Base-by-base conservation (phyloP, 2,797 vertebrate genomes). In the Crocodylus rhombifer region DNA sequence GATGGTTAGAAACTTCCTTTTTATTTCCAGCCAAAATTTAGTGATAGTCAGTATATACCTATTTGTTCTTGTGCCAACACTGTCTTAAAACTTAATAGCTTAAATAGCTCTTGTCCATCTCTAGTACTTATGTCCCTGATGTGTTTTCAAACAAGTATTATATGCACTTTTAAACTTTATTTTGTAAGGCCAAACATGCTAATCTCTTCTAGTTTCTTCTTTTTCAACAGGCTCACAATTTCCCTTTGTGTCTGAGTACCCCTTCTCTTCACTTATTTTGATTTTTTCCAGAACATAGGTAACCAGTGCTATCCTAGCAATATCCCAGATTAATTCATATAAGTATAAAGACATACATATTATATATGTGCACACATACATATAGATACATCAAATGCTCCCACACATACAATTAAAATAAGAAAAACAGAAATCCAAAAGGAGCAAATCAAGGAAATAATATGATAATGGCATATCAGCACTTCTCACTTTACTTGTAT, bases 11-110 rank as follows among this genome's bases (percentile, higher is more conserved):
- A 51, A 6, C 13, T 75, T 86, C 73, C 56, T 74, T 55, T 26
- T 62, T 6, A 79, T n/a, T 62, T 51, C 1, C 14, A 3, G 84
- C 18, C 36, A 69, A 26, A 60, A 87, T 5, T 42, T 4, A 64
- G 2, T 30, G 4, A 10, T 10, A 30, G 0, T 1, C 5, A 36
- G 14, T 1, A 60, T 61, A 1, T 20, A 84, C 25, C 67, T 14
- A 69, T 21, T 82, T 79, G 2, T 21, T 62, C 61, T 71, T 56
- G 5, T 15, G 82, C 4, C 67, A 6, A 58, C 2, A n/a, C 7
- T 36, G 1, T 42, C 83, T 56, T 30, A 33, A 20, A 58, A 2
- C 2, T 61, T 56, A 30, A 30, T 30, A 30, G 30, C 30, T 30
- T 30, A 20, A 1, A 18, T 15, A 1, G 7, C 17, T 84, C 6